Evolutionary conservation across 2,113 vertebrate genomes (phyloP).

Genomic region (Labrus mixtus): DNA sequence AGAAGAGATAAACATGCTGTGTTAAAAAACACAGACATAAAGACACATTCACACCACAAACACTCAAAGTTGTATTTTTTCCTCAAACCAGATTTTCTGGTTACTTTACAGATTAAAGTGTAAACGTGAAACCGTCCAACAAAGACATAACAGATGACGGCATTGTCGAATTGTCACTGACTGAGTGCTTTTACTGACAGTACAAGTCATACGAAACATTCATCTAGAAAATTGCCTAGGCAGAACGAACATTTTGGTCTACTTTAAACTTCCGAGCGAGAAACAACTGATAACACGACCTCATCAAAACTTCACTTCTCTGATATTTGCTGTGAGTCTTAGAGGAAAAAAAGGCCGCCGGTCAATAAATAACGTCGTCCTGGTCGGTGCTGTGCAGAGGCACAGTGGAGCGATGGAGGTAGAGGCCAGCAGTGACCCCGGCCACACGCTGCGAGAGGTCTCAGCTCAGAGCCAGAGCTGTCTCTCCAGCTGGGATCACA

Average conservation of each 20-base stretch:
- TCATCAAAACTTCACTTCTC: conserved; percentile 52
- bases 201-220: conserved; percentile 43
- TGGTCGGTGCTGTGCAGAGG: conserved; percentile 40
- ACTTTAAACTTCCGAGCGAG: conserved; percentile 21
- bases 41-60: conserved; percentile 52
- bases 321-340: conserved; percentile 41
- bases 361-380: conserved; percentile 62
- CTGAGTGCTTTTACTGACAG: conserved; percentile 46
- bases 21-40: conserved; percentile 28
- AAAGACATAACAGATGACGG: conserved; percentile 52
- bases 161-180: conserved; percentile 35
- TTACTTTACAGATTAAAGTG: conserved; percentile 52
- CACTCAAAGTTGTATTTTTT: conserved; percentile 46
- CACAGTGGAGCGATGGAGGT: conserved; percentile 65
- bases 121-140: conserved; percentile 35
- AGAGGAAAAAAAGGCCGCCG: conserved; percentile 22
- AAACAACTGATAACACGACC: conserved; percentile 54
- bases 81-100: conserved; percentile 46
- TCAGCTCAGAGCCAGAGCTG: conserved; percentile 69
- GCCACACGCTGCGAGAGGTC: conserved; percentile 72
- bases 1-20: conserved; percentile 48
- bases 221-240: conserved; percentile 31
- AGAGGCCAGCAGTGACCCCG: conserved; percentile 75
- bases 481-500: conserved; percentile 85
- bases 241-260: conserved; percentile 28